Conservation (phyloP, 2,797 vertebrate species). For the Scyliorhinus canicula region DNA sequence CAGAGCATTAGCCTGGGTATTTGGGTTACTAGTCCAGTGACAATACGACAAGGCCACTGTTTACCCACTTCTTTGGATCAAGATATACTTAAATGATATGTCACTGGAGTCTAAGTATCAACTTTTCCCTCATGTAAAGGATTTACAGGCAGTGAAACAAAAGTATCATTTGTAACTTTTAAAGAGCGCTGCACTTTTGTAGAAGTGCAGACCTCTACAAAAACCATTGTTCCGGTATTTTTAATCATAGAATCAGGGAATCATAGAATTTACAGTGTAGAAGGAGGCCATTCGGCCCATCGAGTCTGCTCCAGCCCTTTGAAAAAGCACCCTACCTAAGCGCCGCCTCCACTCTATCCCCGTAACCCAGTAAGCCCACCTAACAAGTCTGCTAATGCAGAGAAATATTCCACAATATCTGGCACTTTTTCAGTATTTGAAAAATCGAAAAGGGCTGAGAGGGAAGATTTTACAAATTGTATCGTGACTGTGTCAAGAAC, state of each 20-base stretch:
- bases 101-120: neutral
- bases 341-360: too few species aligned
- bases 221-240: too few species aligned
- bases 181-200: neutral
- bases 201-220: neutral
- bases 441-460: neutral
- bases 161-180: neutral
- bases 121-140: neutral
- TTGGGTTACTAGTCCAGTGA: too few species aligned
- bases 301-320: too few species aligned
- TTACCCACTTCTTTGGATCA: neutral
- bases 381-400: neutral
- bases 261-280: too few species aligned
- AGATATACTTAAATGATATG: neutral
- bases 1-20: too few species aligned
- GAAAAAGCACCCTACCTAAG: too few species aligned
- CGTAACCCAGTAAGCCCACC: too few species aligned
- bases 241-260: too few species aligned
- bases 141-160: neutral
- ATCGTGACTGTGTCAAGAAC: neutral
- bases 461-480: neutral
- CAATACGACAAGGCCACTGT: too few species aligned
- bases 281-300: too few species aligned
- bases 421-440: neutral
- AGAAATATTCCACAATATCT: neutral